Base-by-base conservation (phyloP, 2,797 vertebrate genomes). In the Atherinosoma microstoma region DNA sequence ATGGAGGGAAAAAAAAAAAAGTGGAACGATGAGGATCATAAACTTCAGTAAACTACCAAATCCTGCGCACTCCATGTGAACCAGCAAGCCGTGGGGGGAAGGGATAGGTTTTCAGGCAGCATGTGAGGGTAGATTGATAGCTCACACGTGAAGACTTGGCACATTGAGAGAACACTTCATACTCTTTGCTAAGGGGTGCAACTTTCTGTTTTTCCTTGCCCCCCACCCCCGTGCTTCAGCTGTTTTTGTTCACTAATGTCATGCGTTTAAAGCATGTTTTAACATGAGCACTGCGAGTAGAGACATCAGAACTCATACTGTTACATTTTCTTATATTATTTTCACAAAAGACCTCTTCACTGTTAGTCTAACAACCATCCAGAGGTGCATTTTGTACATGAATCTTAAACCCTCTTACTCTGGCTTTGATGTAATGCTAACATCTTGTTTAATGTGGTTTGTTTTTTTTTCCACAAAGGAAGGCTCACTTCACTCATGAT, bases 91-190 rank as follows among this genome's bases (percentile, higher is more conserved):
- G 2, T 18, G 54, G 27, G 58, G 76, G 53, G 29, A 64, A 75
- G 22, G 16, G 42, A 45, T 45, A 9, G 8, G 82, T 78, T 84
- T 86, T 79, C 76, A 84, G 76, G 66, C 79, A 77, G 71, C 11
- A 57, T 78, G 74, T 73, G 61, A 76, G 57, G 62, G 71, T 54
- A 74, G 80, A 85, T 71, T 79, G 89, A 90, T 72, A 81, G 84
- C 53, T 35, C 64, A 84, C 92, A 91, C 70, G 83, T 92, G 91
- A 93, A 79, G 58, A 80, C 78, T 89, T 89, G 82, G 92, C 87
- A 89, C 69, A 79, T 67, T 38, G 54, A 66, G 66, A 67, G 62
- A 86, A 84, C 78, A 80, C 49, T 16, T 57, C 35, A 67, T 27
- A 73, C 16, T 29, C 67, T 66, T 70, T 51, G 47, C 79, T 82